Evolutionary conservation across 1,140 invertebrate genomes (phyloP).

Genomic region (Drosophila kanapiae): DNA sequence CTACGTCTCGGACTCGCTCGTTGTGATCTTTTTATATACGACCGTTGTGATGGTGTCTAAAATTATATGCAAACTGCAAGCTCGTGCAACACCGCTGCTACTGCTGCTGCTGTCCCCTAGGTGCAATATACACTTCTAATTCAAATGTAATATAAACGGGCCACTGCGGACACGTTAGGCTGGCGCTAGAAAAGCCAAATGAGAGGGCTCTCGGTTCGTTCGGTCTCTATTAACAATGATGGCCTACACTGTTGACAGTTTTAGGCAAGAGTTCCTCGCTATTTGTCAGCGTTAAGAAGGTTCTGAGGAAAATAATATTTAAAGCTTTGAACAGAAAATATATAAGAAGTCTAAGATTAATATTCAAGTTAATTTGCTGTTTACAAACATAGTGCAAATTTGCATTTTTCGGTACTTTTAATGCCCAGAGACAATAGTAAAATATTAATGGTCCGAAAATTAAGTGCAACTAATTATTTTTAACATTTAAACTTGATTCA

Average conservation of each 20-base stretch:
- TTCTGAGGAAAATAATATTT: background rate
- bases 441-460: background rate
- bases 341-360: too few species aligned
- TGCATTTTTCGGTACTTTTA: background rate
- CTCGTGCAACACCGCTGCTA: conserved; percentile 37
- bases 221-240: background rate
- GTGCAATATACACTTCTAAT: conserved; percentile 81
- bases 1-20: conserved; percentile 44
- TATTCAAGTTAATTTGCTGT: background rate
- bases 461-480: background rate
- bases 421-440: background rate
- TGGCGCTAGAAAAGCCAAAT: conserved; percentile 29
- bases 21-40: conserved; percentile 72
- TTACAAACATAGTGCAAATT: too few species aligned
- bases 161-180: conserved; percentile 46
- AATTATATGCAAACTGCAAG: conserved; percentile 68
- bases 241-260: background rate
- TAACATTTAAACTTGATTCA: too few species aligned
- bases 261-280: background rate
- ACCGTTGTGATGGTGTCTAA: conserved; percentile 71
- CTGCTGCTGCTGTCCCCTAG: conserved; percentile 50
- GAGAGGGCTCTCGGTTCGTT: conserved; percentile 24
- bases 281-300: background rate
- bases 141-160: conserved; percentile 74
- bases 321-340: background rate